Conservation (phyloP, 2,888 invertebrate species). For the Beris chalybata region DNA sequence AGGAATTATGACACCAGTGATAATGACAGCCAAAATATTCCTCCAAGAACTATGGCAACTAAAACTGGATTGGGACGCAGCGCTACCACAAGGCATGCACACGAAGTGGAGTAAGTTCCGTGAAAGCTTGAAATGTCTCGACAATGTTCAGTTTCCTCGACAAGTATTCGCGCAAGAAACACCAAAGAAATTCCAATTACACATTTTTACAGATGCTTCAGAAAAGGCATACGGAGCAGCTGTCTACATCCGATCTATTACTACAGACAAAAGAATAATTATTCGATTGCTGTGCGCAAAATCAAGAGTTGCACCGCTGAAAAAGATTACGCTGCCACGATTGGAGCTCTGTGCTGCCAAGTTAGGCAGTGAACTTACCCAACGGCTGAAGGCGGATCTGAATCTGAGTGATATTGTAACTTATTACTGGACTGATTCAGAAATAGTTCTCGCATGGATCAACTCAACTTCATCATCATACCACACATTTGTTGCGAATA, state of each 20-base stretch:
- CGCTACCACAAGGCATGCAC: too few relatives aligned
- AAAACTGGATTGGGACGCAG: too few relatives aligned
- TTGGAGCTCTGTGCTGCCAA: conserved; percentile 6
- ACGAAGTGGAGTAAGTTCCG: too few relatives aligned
- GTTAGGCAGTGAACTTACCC: background rate
- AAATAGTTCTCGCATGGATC: background rate
- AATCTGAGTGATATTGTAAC: background rate
- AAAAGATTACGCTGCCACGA: background rate
- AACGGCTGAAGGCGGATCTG: background rate
- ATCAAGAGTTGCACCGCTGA: background rate
- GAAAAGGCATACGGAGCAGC: conserved; percentile 9
- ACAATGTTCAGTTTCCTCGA: conserved; percentile 9
- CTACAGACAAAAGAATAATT: background rate
- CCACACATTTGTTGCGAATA: background rate
- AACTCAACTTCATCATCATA: too few relatives aligned
- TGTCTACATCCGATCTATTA: conserved; percentile 1
- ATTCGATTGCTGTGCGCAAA: background rate
- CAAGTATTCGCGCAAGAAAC: background rate
- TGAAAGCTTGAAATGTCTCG: background rate
- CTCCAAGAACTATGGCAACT: too few relatives aligned
- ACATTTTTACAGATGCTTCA: conserved; percentile 17
- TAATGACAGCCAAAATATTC: too few relatives aligned
- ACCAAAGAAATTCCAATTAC: conserved; percentile 6
- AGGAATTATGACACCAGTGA: too few relatives aligned
- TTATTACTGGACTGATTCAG: background rate